Base-by-base conservation (phyloP, 2,113 vertebrate genomes). In the Sinocyclocheilus rhinocerous region DNA sequence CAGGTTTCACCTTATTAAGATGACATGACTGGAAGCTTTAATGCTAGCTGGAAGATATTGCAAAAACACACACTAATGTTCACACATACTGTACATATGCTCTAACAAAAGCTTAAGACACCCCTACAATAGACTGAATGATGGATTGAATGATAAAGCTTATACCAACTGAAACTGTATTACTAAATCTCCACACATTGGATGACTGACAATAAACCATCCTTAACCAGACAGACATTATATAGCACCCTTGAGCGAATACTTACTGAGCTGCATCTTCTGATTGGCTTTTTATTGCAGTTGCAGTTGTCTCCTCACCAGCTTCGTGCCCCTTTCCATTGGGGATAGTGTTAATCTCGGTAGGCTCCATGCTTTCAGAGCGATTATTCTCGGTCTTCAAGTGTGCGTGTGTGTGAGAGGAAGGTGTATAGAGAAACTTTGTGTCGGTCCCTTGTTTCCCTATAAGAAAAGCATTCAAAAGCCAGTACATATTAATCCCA, bases 321-420 rank as follows among this genome's bases (percentile, higher is more conserved):
- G 90, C 79, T 36, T 95, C 94, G 2, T 94, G 94, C 82, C 95
- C 93, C 89, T 95, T 95, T 50, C 95, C 95, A 2, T 96, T 96
- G 26, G 95, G 95, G 76, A 96, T 92, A 10, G 92, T 77, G 13
- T 91, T 95, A 59, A 29, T 92, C 87, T 95, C 95, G 1, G 89
- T 90, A 7, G 90, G 79, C 29, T 95, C 94, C 92, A 91, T 91
- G 26, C 75, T 85, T 81, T 90, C 88, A 2, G 89, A 73, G 13
- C 84, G 87, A 86, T 91, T 93, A 24, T 92, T 92, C 77, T 63
- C 22, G 5, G 6, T 59, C 59, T 65, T 76, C 26, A 50, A 77
- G 57, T 72, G 76, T 59, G 59, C 0, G 18, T 52, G 24, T 55
- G 61, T 59, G 77, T 75, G 78, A 69, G 79, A 59, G 26, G 78